phyloP scores from a whole-genome alignment of 1,140 invertebrate genomes.

The Drosophila takahashii region DNA sequence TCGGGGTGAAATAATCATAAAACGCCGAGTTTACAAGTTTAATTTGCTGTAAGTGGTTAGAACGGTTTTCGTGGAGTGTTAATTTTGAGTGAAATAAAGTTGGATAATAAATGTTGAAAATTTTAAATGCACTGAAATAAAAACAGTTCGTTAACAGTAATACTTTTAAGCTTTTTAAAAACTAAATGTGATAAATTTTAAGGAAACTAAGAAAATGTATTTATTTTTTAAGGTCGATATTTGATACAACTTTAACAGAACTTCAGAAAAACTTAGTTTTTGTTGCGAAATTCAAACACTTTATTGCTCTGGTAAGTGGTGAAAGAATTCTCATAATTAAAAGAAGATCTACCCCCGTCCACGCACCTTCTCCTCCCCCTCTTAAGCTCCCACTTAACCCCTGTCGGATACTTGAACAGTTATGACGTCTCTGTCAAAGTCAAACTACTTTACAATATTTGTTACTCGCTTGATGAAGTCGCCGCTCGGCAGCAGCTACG shows the following conservation, averaged over 20 bases:
- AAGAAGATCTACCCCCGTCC: conserved; percentile 14
- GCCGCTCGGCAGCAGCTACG: conserved; percentile 31
- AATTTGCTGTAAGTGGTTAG: conserved; percentile 42
- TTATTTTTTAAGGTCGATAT: too few species aligned
- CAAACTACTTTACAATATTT: conserved; percentile 79
- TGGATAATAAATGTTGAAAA: neutral
- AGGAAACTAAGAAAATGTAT: too few species aligned
- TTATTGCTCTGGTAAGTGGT: neutral
- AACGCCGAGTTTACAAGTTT: conserved; percentile 25
- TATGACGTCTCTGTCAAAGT: conserved; percentile 79
- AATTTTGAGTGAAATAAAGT: conserved; percentile 1
- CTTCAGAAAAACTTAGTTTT: neutral
- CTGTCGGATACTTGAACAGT: conserved; percentile 62
- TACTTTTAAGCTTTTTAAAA: too few species aligned
- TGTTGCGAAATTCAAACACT: neutral
- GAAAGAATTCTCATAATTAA: conserved; percentile 27
- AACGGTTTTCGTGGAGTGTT: conserved; percentile 12
- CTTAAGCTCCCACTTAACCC: conserved; percentile 36
- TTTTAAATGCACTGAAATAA: neutral
- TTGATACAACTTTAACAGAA: too few species aligned
- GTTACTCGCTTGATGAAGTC: conserved; percentile 55
- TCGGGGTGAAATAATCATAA: conserved; percentile 50
- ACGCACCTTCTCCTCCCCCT: neutral
- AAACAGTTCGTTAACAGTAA: neutral
- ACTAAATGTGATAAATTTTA: too few species aligned